phyloP scores from a whole-genome alignment of 2,797 vertebrate genomes.

The Danio kyathit region DNA sequence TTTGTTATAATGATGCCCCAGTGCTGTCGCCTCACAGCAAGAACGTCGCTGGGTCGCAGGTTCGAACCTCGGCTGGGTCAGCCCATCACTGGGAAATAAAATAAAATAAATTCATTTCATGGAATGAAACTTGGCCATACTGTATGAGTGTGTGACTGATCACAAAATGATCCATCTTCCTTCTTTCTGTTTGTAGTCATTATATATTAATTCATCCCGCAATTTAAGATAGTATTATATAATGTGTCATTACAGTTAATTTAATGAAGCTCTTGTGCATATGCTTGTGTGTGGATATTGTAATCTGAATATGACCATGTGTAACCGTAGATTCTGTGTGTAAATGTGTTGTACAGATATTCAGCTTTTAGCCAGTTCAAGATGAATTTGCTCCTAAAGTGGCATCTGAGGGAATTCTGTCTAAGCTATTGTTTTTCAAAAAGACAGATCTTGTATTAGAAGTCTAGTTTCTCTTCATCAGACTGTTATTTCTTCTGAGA shows the following conservation, averaged over 20 bases:
- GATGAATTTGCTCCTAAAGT: not conserved
- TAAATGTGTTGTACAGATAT: not conserved
- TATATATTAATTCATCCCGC: not conserved
- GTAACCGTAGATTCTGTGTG: not conserved
- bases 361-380: not conserved
- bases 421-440: not conserved
- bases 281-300: not conserved
- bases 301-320: constrained; percentile 4
- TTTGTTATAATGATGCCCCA: not conserved
- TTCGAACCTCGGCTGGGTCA: too few species aligned
- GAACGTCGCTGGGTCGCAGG: too few species aligned
- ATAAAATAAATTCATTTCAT: too few species aligned
- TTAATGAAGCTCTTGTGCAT: not conserved
- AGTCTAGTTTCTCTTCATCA: constrained; percentile 8
- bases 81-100: too few species aligned
- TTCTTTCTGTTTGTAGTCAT: not conserved
- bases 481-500: constrained; percentile 18
- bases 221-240: constrained; percentile 11
- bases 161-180: not conserved
- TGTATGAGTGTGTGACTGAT: too few species aligned
- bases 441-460: constrained; percentile 12
- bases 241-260: not conserved
- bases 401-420: not conserved
- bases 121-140: too few species aligned
- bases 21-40: too few species aligned